Evolutionary conservation across 2,113 vertebrate genomes (phyloP), one percentile per base, ranked within the genome.

Genomic region (Silurus glanis): DNA sequence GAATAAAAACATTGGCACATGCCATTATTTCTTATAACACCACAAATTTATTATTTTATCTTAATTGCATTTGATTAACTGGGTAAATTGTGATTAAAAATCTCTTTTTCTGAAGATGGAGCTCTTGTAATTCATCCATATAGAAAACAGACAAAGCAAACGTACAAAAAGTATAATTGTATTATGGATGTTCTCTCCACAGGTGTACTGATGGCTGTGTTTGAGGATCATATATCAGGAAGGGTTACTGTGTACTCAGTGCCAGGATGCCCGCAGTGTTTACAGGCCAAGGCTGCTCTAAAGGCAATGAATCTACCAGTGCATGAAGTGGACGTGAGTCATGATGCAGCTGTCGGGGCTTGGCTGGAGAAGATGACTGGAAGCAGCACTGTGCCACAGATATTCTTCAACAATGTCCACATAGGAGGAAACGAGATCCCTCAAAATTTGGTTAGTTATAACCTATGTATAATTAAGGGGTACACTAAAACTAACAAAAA

Each of bases 361-460:
- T 87, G 67, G 17, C 86, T 96, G 88, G 93, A 93, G 88, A 89
- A 93, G 78, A 91, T 94, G 71, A 94, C 95, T 0, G 95, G 94
- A 37, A 89, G 90, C 76, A 91, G 85, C 89, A 89, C 94, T 0
- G 93, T 95, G 53, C 95, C 95, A 21, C 95, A 96, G 89, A 95
- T 96, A 87, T 96, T 94, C 90, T 95, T 96, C 55, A 96, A 96
- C 90, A 92, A 69, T 61, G 9, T 94, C 56, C 92, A 95, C 25
- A 82, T 96, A 0, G 94, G 95, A 21, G 94, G 94, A 64, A 94
- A 93, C 0, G 92, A 95, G 2, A 92, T 94, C 76, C 90, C 95
- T 28, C 91, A 94, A 88, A 94, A 94, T 86, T 14, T 95, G 93
- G 95, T 95, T 86, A 92, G 94, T 45, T 86, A 51, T 9, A 9